Base-by-base conservation (phyloP, 1,140 invertebrate species). In the Ceratoteleas bidentatus region DNA sequence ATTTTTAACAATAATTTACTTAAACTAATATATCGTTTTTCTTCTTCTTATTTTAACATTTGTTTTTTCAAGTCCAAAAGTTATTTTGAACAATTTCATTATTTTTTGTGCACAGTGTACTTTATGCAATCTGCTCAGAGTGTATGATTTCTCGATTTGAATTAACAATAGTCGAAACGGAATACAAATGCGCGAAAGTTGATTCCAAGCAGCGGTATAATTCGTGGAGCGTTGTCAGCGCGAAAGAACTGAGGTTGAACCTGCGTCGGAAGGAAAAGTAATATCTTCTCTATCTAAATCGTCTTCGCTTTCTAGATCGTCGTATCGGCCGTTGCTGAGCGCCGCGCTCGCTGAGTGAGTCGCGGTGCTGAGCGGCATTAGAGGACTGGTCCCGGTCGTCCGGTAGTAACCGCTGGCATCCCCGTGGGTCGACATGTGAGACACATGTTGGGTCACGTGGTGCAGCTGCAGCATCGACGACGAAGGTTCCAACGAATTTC, bases 271-370 rank as follows among this genome's bases (percentile, higher is more conserved):
- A 61, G 94, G 93, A 90, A 97, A 97, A 88, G 95, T 95, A 85
- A 97, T 97, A 86, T 97, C 96, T 89, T 97, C 97, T 84, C 95
- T 93, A 76, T 95, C 94, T 68, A 98, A 93, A 87, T 98, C 97
- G 89, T 98, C 97, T 90, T 98, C 97, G 87, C 96, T 97, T 89
- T 97, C 96, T 84, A 96, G 96, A 88, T 98, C 96, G 86, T 97
- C 96, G 89, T 95, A 96, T 74, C 93, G 92, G 45, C 93, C 94
- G 87, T 94, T 96, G 77, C 92, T 93, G 65, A 92, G 86, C 40
- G 92, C 91, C 7, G 92, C 91, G 64, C 91, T 92, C 13, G 90
- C 88, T 57, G 89, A 87, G 70, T 92, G 87, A 40, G 92, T 90
- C 11, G 92, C 89, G 13, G 91, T 92, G 53, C 89, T 88, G 45